Percentiles rank a stretch among this genome's conserved stretches.
phyloP scores from a whole-genome alignment of 1,140 invertebrate genomes.

The Theocolax elegans region DNA sequence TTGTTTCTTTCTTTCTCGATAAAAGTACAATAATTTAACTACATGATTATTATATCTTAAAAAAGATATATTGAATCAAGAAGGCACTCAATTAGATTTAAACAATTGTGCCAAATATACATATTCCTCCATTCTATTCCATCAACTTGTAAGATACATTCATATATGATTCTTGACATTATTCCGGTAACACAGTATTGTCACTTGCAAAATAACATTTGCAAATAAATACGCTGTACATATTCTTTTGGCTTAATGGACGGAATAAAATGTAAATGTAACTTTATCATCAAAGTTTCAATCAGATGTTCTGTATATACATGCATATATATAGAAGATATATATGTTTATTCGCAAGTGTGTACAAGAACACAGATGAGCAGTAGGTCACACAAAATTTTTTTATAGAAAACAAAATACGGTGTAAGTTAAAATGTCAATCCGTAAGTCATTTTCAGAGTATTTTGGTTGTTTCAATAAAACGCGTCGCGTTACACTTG shows the following conservation, averaged over 20 bases:
- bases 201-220: conserved; percentile 23
- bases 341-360: no score
- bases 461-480: no score
- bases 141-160: not conserved
- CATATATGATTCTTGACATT: conserved; percentile 11
- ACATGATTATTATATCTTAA: conserved; percentile 24
- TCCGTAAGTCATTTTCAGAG: no score
- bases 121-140: no score
- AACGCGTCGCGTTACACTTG: not conserved
- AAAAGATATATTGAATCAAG: conserved; percentile 12
- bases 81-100: conserved; percentile 23
- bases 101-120: conserved; percentile 29
- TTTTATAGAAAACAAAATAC: no score
- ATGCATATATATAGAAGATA: no score
- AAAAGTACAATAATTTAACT: conserved; percentile 20
- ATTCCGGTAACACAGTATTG: conserved; percentile 1
- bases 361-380: no score
- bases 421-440: no score
- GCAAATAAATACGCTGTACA: conserved; percentile 21
- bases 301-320: not conserved
- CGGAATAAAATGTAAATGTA: conserved; percentile 33
- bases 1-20: conserved; percentile 1
- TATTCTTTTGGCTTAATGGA: conserved; percentile 37
- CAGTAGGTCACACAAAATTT: no score
- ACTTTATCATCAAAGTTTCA: not conserved